Evolutionary conservation across 2,113 vertebrate genomes (phyloP).

Genomic region (Albula glossodonta): DNA sequence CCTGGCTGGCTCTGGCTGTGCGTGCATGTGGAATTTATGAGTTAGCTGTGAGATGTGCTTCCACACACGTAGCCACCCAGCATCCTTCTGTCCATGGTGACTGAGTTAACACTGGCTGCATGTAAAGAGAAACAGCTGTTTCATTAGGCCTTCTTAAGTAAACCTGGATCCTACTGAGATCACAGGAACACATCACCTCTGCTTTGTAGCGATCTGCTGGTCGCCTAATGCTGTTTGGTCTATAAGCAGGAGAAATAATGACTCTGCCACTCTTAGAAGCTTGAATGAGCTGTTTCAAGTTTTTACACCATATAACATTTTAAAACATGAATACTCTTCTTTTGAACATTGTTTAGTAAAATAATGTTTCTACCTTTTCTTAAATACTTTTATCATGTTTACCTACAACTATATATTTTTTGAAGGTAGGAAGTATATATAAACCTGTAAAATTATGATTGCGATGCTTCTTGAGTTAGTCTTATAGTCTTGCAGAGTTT

Average conservation of each 20-base stretch:
- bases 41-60: conserved; percentile 50
- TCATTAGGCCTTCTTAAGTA: conserved; percentile 1
- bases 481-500: not conserved
- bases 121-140: not conserved
- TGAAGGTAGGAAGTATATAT: not conserved
- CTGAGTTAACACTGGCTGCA: not conserved
- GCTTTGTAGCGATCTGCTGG: not conserved
- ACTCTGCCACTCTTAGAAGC: not conserved
- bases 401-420: not conserved
- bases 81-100: not conserved
- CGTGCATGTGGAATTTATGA: conserved; percentile 56
- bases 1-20: not conserved
- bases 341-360: not conserved
- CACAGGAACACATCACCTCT: not conserved
- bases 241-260: not conserved
- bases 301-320: not conserved
- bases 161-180: not conserved
- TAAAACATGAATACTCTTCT: not conserved
- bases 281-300: not conserved
- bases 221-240: not conserved
- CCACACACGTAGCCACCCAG: conserved; percentile 34
- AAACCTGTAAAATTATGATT: not conserved
- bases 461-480: not conserved
- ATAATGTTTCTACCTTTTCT: not conserved
- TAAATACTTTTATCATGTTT: not conserved